A percentile compares a stretch with the other conserved stretches of the same genome.
Evolutionary conservation across 2,113 vertebrate genomes (phyloP).

Genomic region (Phocoena phocoena): DNA sequence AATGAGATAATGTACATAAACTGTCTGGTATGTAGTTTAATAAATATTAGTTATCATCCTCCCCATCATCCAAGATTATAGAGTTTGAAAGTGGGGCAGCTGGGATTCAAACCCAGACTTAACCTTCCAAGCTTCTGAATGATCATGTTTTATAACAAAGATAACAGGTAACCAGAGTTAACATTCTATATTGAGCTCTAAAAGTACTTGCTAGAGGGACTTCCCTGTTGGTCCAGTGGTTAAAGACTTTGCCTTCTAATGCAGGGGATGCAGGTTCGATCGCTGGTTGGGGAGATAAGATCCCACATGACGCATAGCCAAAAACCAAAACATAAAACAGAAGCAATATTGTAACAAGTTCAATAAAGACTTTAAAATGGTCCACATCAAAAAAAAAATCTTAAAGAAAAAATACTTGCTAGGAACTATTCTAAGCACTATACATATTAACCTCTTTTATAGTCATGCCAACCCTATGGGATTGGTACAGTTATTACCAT

Average conservation of each 20-base stretch:
- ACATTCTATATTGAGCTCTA: not conserved
- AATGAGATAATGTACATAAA: not conserved
- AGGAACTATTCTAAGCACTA: not conserved
- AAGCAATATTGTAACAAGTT: too few relatives aligned
- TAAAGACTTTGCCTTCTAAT: too few relatives aligned
- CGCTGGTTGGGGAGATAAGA: too few relatives aligned
- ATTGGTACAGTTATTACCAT: not conserved
- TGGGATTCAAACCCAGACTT: not conserved
- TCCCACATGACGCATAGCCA: too few relatives aligned
- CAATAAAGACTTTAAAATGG: too few relatives aligned
- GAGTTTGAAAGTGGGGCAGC: not conserved
- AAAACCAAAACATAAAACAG: too few relatives aligned
- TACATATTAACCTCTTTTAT: not conserved
- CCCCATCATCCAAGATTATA: not conserved
- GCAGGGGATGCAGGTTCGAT: too few relatives aligned
- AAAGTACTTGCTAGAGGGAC: not conserved
- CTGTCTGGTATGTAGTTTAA: not conserved
- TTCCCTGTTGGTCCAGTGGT: too few relatives aligned
- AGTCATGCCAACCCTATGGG: not conserved
- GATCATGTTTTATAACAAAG: constrained; percentile 4
- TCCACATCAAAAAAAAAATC: too few relatives aligned
- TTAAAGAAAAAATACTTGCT: not conserved
- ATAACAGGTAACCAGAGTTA: not conserved
- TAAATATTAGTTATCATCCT: not conserved
- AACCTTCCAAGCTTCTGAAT: not conserved